Conservation (phyloP, 1,140 invertebrate species). For the Holotrichia oblita region DNA sequence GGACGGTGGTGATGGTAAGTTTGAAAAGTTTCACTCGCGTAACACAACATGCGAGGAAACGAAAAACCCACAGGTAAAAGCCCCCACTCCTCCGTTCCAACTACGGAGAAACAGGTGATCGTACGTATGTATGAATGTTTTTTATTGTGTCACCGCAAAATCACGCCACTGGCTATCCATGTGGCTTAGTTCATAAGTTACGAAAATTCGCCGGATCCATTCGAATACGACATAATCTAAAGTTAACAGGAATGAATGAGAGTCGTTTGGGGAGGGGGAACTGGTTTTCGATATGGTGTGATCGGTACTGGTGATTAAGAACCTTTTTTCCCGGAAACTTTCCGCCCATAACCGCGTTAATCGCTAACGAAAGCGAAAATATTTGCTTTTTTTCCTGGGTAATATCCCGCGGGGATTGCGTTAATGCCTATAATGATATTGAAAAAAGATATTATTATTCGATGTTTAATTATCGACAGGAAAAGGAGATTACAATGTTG, state of each 20-base stretch:
- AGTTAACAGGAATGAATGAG: neutral
- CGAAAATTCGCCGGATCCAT: neutral
- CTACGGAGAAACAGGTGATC: constrained; percentile 4
- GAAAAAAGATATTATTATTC: neutral
- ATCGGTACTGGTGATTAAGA: neutral
- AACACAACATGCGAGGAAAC: too few relatives aligned
- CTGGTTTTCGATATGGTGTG: neutral
- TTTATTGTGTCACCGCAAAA: constrained; percentile 10
- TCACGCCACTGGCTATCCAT: constrained; percentile 3
- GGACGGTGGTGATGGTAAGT: constrained; percentile 5
- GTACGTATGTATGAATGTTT: neutral
- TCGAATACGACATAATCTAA: neutral
- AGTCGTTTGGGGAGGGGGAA: neutral
- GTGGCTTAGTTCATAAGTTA: neutral
- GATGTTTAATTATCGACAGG: neutral
- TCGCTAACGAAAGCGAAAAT: constrained; percentile 7
- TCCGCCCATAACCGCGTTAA: neutral
- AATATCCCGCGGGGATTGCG: neutral
- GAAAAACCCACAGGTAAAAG: neutral
- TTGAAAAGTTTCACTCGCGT: neutral
- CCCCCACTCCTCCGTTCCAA: neutral
- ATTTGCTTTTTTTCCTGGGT: neutral
- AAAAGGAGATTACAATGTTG: too few relatives aligned
- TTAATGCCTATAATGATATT: neutral
- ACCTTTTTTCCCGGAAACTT: constrained; percentile 2